phyloP scores from a whole-genome alignment of 2,797 vertebrate species.

The Scolopax rusticola region DNA sequence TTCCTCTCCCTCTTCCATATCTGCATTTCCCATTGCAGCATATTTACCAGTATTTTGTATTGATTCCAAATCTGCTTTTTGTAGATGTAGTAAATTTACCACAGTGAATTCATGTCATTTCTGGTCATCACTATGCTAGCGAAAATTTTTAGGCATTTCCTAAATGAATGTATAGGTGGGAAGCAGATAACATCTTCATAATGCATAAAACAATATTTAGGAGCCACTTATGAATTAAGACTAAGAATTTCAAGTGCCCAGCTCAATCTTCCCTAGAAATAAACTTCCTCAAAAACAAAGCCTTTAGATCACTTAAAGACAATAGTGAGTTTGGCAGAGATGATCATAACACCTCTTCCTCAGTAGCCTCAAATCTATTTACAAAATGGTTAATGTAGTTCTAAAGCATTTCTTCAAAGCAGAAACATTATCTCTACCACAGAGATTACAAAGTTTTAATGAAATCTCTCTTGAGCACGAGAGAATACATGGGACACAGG shows the following conservation, averaged over 20 bases:
- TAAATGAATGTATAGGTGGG: background rate
- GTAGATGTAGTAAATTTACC: background rate
- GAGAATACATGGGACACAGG: background rate
- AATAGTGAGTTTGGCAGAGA: background rate
- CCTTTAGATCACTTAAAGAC: background rate
- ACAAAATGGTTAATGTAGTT: background rate
- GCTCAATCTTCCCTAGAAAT: background rate
- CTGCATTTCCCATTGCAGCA: background rate
- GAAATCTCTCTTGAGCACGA: background rate
- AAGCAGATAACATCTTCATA: background rate
- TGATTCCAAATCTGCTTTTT: background rate
- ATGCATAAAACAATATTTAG: background rate
- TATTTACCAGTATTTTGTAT: background rate
- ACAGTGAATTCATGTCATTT: accelerated
- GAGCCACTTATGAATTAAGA: background rate
- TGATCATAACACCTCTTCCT: background rate
- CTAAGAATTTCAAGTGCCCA: background rate
- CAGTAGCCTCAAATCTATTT: background rate
- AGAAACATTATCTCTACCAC: background rate
- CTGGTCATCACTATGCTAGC: background rate
- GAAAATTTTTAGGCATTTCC: background rate
- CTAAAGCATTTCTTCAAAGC: background rate
- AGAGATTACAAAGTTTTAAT: background rate
- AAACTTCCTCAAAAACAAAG: background rate
- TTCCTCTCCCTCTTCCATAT: background rate